These are phyloP conservation scores for Spodoptera picta DNA, from an alignment of 2,888 invertebrate genomes.

Conservation along the genomic window DNA sequence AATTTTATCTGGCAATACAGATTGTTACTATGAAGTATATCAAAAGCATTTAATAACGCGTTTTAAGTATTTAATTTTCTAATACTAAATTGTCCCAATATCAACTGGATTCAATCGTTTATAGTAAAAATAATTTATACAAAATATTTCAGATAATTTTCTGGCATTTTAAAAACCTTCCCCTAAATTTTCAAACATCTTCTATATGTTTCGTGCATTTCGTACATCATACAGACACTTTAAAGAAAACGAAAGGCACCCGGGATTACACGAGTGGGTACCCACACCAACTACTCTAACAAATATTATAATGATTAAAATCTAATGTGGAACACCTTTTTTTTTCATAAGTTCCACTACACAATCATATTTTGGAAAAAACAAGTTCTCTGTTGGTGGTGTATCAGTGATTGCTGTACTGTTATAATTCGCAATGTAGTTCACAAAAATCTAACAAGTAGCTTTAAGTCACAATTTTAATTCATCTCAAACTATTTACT, in stretches of 20 bases:
- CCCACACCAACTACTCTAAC: constrained; percentile 88
- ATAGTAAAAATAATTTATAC: constrained; percentile 85
- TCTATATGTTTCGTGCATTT: constrained; percentile 97
- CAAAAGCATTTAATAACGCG: constrained; percentile 79
- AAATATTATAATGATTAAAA: constrained; percentile 84
- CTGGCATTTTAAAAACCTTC: constrained; percentile 73
- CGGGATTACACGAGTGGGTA: constrained; percentile 86
- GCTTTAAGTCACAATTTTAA: constrained; percentile 6
- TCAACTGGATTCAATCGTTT: constrained; percentile 83
- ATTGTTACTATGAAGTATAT: constrained; percentile 83
- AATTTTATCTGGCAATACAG: constrained; percentile 89
- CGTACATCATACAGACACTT: constrained; percentile 94
- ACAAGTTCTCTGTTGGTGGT: constrained; percentile 69
- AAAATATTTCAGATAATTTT: constrained; percentile 82
- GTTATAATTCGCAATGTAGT: constrained; percentile 3
- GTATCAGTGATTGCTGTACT: neutral
- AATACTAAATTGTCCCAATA: constrained; percentile 85
- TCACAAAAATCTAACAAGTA: constrained; percentile 34
- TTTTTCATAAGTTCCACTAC: constrained; percentile 70
- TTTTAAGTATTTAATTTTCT: constrained; percentile 78
- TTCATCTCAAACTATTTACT: constrained; percentile 16
- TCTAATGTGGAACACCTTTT: constrained; percentile 79
- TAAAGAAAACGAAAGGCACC: constrained; percentile 87
- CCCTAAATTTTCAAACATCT: constrained; percentile 89
- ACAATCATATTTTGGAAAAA: constrained; percentile 67